These are phyloP conservation scores for Danaus melanippus DNA, from an alignment of 1,140 invertebrate genomes.

Conservation along the genomic window DNA sequence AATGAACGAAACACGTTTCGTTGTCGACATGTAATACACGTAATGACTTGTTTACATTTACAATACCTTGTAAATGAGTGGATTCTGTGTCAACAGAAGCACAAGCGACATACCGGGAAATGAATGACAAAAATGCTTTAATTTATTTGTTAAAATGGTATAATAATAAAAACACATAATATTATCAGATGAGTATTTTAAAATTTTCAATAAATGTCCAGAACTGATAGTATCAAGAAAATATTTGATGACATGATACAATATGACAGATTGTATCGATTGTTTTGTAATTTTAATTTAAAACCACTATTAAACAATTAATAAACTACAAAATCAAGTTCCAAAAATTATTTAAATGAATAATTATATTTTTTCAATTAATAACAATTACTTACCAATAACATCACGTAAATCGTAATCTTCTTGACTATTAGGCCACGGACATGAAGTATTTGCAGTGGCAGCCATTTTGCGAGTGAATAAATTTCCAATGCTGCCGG, in stretches of 20 bases:
- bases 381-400: conserved; percentile 79
- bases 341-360: not conserved
- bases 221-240: too few relatives aligned
- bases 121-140: too few relatives aligned
- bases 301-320: too few relatives aligned
- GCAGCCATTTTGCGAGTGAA: conserved; percentile 82
- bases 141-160: too few relatives aligned
- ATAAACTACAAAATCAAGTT: too few relatives aligned
- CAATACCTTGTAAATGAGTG: conserved; percentile 11
- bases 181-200: not conserved
- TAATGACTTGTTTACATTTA: conserved; percentile 26
- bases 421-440: conserved; percentile 94
- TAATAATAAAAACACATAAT: not conserved
- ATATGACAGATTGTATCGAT: conserved; percentile 25
- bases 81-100: conserved; percentile 6
- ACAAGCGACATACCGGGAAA: too few relatives aligned
- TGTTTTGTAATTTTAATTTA: too few relatives aligned
- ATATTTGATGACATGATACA: not conserved
- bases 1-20: conserved; percentile 20
- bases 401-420: conserved; percentile 96
- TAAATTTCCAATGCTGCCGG: conserved; percentile 71
- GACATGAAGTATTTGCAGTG: conserved; percentile 74
- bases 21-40: conserved; percentile 11
- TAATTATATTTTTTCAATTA: conserved; percentile 1
- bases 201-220: not conserved